phyloP scores from a whole-genome alignment of 2,888 invertebrate genomes.

The Cheilosia impressa region DNA sequence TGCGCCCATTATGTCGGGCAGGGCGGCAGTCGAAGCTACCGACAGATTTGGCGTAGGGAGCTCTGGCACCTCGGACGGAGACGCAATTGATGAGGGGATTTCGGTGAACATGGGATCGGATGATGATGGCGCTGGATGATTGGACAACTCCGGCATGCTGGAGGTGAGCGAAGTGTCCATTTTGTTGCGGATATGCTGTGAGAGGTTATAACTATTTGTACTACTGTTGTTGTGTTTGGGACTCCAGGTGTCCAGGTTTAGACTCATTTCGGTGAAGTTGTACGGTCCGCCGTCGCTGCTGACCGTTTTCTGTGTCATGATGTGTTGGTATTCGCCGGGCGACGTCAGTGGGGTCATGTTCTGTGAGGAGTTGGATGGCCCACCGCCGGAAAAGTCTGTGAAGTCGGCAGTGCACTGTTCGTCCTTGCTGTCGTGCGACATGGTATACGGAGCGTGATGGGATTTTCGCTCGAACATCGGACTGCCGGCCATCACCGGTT shows the following conservation, averaged over 20 bases:
- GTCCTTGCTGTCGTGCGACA: slow-evolving; percentile 85
- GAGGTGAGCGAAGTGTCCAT: slow-evolving; percentile 83
- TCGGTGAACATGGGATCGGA: slow-evolving; percentile 74
- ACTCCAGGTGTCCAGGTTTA: slow-evolving; percentile 85
- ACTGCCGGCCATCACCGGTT: slow-evolving; percentile 86
- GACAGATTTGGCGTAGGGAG: slow-evolving; percentile 85
- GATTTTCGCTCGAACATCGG: slow-evolving; percentile 76
- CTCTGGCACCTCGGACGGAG: slow-evolving; percentile 80
- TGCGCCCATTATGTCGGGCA: slow-evolving; percentile 80
- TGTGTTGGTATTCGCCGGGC: slow-evolving; percentile 80
- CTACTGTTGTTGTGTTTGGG: slow-evolving; percentile 81
- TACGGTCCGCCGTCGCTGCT: slow-evolving; percentile 85
- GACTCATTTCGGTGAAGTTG: slow-evolving; percentile 85
- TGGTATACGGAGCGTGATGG: slow-evolving; percentile 85
- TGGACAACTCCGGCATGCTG: slow-evolving; percentile 86
- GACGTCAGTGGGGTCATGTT: slow-evolving; percentile 82
- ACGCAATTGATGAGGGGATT: slow-evolving; percentile 69
- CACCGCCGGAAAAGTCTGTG: slow-evolving; percentile 81
- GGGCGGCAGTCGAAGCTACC: slow-evolving; percentile 84
- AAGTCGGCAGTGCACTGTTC: slow-evolving; percentile 78
- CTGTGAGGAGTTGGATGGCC: slow-evolving; percentile 80
- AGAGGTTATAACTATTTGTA: slow-evolving; percentile 80
- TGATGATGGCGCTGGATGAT: slow-evolving; percentile 75
- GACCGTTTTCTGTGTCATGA: slow-evolving; percentile 81
- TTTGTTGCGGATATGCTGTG: slow-evolving; percentile 80